Evolutionary conservation across 2,888 invertebrate species (phyloP), one percentile per base, ranked within the genome.

Genomic region (Dioctria linearis): DNA sequence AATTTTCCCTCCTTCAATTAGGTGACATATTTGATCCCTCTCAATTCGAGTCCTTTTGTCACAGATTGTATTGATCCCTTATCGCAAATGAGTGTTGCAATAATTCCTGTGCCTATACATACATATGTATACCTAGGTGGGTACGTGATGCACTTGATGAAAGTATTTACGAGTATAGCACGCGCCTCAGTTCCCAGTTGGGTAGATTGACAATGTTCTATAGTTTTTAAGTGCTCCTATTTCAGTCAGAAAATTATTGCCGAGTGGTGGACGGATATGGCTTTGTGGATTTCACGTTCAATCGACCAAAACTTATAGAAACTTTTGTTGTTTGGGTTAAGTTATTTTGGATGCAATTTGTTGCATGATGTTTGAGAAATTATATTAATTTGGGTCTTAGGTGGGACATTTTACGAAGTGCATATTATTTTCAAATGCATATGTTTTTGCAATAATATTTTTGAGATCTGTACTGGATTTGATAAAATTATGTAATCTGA

Each of bases 1-100:
- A 75, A 75, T 61, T 75, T 61, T 42, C 75, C 75, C 75, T 75
- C 75, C 75, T 75, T 75, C 75, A 75, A 75, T 75, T 75, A 75
- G 61, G 59, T 43, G 75, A 75, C 75, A 75, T 42, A 61, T 57
- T 75, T 43, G 75, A n/a, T 46, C 57, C 43, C 46, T 67, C 25
- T 59, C 75, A 59, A 39, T 40, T 25, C 6, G 75, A 75, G 75
- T 8, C n/a, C 61, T 59, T 57, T 75, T 61, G 75, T 61, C 46
- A 43, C 75, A 9, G 75, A 39, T 57, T 42, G 25, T 75, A 75
- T 75, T 75, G 75, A 75, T 75, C 61, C 59, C 59, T 42, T 75
- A 75, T 75, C 37, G 13, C 37, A 46, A 25, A 39, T n/a, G 61
- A 42, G 42, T 43, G 75, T 59, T 59, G 75, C 75, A 75, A 57